These are phyloP conservation scores for Sylvilagus floridanus DNA, from an alignment of 2,797 vertebrate species.

Conservation along the genomic window DNA sequence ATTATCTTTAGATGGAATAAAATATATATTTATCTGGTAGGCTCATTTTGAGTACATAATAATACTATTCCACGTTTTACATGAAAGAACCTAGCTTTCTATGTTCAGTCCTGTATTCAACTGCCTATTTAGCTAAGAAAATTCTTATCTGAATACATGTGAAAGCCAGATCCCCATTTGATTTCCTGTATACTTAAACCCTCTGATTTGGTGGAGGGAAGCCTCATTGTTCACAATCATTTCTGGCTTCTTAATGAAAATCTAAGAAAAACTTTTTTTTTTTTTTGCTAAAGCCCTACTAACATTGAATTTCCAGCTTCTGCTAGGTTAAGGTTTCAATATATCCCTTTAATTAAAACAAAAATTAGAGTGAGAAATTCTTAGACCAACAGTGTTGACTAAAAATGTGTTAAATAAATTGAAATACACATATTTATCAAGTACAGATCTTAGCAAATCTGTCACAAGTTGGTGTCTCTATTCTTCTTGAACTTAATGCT, in stretches of 20 bases:
- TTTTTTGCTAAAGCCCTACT: background rate
- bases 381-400: background rate
- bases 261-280: background rate
- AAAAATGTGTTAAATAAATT: background rate
- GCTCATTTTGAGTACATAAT: constrained; percentile 53
- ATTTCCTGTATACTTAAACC: constrained; percentile 1
- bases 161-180: background rate
- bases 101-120: constrained; percentile 40
- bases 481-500: background rate
- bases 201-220: background rate
- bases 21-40: constrained; percentile 72
- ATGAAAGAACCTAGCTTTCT: constrained; percentile 60
- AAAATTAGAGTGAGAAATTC: background rate
- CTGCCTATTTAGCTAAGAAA: constrained; percentile 5
- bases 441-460: background rate
- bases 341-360: background rate
- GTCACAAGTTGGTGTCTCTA: background rate
- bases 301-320: constrained; percentile 12
- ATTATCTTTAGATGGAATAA: constrained; percentile 69
- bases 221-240: background rate
- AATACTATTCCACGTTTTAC: constrained; percentile 53
- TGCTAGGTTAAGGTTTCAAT: constrained; percentile 12
- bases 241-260: constrained; percentile 42
- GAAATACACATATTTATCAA: constrained; percentile 5
- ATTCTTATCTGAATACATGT: constrained; percentile 5